Base-by-base conservation (phyloP, 2,797 vertebrate genomes). In the Gymnodraco acuticeps region DNA sequence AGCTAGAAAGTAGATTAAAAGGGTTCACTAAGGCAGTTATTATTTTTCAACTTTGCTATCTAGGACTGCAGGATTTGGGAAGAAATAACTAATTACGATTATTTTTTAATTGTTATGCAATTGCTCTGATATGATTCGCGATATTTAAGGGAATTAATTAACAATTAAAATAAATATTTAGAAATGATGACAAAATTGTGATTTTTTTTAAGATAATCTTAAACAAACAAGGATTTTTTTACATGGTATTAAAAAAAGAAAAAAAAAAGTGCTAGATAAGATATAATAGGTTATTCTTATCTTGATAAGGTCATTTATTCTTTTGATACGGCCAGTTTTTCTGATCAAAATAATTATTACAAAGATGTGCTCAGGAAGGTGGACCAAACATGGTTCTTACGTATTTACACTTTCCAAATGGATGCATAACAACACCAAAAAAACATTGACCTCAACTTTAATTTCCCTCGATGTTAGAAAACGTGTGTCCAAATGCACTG, bases 361-460 rank as follows among this genome's bases (percentile, higher is more conserved):
- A 81, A 93, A 69, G 81, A 92, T 42, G 66, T 85, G 90, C 95
- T 96, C 95, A 95, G 94, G 94, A 95, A 95, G 89, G 92, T 90
- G 84, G 83, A 81, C 87, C 87, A 62, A 73, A 81, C 77, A 56
- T n/a, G 87, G 88, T 90, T 94, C 80, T 88, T 68, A 81, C 83
- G 85, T 89, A 92, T 95, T 95, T 94, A 92, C 90, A 92, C 90
- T 94, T 92, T 93, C 88, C 90, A 93, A 92, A 92, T 88, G 90
- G 88, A 92, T 82, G 85, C 88, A 91, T 89, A 88, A 85, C 81
- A 89, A 92, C 92, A 93, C 93, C 92, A 95, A 64, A 94, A 94
- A 90, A 66, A 88, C 83, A 86, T 86, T 19, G 67, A 89, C 87
- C 87, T 86, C 83, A 87, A 67, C 77, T 85, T 82, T 78, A 47